Evolutionary conservation across 2,113 vertebrate species (phyloP).

Genomic region (Lathamus discolor): DNA sequence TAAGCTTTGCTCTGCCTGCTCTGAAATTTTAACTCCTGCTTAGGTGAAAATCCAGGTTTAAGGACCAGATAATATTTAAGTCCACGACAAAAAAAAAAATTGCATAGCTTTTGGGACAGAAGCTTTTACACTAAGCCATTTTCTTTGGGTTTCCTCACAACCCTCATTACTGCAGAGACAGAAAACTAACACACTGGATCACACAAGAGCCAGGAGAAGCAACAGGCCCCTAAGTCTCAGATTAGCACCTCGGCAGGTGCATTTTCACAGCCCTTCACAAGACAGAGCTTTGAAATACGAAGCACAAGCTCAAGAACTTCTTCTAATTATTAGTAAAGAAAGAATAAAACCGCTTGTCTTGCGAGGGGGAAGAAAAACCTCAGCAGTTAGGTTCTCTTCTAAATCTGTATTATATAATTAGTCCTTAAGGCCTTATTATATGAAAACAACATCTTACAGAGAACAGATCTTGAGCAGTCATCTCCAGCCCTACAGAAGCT

Average conservation of each 20-base stretch:
- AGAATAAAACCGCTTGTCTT: neutral
- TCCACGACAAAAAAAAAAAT: neutral
- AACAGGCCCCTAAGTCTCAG: neutral
- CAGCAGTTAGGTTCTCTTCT: neutral
- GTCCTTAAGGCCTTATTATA: neutral
- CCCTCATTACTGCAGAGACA: neutral
- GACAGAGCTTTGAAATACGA: neutral
- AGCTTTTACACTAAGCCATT: neutral
- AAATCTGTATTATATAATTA: neutral
- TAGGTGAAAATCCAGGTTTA: neutral
- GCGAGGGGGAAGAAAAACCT: neutral
- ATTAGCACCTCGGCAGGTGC: neutral
- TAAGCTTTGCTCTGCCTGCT: neutral
- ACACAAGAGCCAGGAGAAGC: neutral
- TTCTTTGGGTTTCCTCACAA: neutral
- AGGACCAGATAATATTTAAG: neutral
- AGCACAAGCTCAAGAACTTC: neutral
- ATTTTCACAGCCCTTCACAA: neutral
- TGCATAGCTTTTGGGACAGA: neutral
- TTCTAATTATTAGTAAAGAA: neutral
- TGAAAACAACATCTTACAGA: neutral
- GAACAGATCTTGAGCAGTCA: neutral
- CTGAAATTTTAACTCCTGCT: neutral
- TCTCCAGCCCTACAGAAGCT: neutral
- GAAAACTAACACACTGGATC: neutral